A percentile compares a stretch with the other conserved stretches of the same genome.
These are phyloP conservation scores for Belonocnema kinseyi DNA, from an alignment of 1,140 invertebrate species.

Conservation along the genomic window DNA sequence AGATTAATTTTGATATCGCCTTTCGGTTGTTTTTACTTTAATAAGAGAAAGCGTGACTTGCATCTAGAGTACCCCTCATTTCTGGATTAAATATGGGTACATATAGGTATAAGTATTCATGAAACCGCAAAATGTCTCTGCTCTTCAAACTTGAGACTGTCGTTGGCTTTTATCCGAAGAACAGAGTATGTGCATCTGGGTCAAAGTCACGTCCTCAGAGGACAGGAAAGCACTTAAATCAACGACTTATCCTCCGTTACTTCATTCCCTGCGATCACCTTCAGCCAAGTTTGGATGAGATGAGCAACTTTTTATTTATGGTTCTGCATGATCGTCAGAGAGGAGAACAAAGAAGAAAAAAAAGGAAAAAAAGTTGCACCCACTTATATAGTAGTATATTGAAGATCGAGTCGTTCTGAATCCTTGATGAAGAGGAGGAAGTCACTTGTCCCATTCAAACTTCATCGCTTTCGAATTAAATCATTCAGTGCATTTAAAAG, in stretches of 20 bases:
- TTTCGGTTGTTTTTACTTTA: slow-evolving; percentile 2
- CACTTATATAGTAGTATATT: neutral
- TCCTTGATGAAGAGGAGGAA: slow-evolving; percentile 1
- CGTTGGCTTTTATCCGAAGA: slow-evolving; percentile 50
- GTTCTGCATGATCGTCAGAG: slow-evolving; percentile 40
- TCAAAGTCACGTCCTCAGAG: slow-evolving; percentile 75
- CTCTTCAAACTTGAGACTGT: slow-evolving; percentile 26
- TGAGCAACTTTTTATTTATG: slow-evolving; percentile 69
- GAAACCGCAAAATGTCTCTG: slow-evolving; percentile 20
- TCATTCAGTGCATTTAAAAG: neutral
- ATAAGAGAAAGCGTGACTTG: slow-evolving; percentile 25
- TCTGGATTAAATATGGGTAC: neutral
- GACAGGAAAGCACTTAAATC: slow-evolving; percentile 66
- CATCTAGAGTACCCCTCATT: slow-evolving; percentile 17
- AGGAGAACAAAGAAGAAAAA: neutral
- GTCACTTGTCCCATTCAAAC: neutral
- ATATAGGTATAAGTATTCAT: neutral
- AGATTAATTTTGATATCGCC: slow-evolving; percentile 5
- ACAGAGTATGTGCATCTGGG: slow-evolving; percentile 65
- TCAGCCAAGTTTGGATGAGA: slow-evolving; percentile 63
- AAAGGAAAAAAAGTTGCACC: slow-evolving; percentile 29
- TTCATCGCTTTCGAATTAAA: slow-evolving; percentile 22
- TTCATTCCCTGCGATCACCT: slow-evolving; percentile 57
- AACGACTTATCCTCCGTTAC: slow-evolving; percentile 59
- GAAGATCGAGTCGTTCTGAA: neutral